Base-by-base conservation (phyloP, 2,113 vertebrate species). In the Phrynocephalus versicolor region DNA sequence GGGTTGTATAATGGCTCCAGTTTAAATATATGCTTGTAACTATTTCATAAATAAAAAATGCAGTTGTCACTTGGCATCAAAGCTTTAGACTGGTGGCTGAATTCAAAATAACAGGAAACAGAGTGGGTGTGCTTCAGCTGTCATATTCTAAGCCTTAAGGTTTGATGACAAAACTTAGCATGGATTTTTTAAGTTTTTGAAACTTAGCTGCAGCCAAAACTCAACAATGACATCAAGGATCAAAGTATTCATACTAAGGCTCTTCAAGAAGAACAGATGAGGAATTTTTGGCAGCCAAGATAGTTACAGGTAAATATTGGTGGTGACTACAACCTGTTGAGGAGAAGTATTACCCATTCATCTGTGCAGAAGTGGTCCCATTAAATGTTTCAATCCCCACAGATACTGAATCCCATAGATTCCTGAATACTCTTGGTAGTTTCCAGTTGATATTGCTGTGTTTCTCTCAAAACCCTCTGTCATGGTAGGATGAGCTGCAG, bases 1-100 rank as follows among this genome's bases (percentile, higher is more conserved):
- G 86, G 58, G 75, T 89, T 84, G 64, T 18, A 75, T 74, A 88
- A 79, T 30, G 84, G 78, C 90, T 89, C 33, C 81, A 82, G 8
- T 55, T 85, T 60, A 85, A 67, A 74, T 37, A 35, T 81, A 86
- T 73, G 39, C 41, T 65, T 41, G 81, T 2, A 83, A 85, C 41
- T 88, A 13, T 3, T 33, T 62, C 37, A 21, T 12, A 81, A 30
- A 21, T 30, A 62, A 86, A n/a, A 23, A 25, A 13, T 71, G 83
- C 33, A 83, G 69, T 19, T 1, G 45, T 0, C 9, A 83, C 76
- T 70, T 60, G 39, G 55, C 77, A 0, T 84, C 23, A 3, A 58
- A 85, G 19, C 69, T 85, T 19, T 87, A 51, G 41, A 15, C 18
- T 27, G 14, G 85, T 30, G 0, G n/a, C n/a, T 75, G 10, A 72